Evolutionary conservation across 2,113 vertebrate species (phyloP).

Genomic region (Rhynchomys soricoides): DNA sequence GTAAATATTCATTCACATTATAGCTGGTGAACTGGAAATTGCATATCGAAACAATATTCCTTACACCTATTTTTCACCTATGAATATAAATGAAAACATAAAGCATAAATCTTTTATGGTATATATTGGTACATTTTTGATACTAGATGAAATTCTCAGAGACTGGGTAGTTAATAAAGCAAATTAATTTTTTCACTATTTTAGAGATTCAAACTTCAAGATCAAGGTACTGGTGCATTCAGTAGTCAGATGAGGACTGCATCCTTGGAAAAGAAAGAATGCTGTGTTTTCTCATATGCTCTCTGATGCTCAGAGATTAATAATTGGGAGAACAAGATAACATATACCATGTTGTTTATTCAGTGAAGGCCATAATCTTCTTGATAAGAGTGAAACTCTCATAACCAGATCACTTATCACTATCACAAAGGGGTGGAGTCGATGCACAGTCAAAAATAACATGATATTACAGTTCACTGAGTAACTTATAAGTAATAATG

Average conservation of each 20-base stretch:
- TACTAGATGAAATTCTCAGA: not conserved
- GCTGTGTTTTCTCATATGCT: not conserved
- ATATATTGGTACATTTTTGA: not conserved
- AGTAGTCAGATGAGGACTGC: not conserved
- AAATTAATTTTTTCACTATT: not conserved
- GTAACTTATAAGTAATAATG: not conserved
- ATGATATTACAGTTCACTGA: not conserved
- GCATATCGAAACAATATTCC: not conserved
- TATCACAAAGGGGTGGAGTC: rapidly evolving
- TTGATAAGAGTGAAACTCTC: not conserved
- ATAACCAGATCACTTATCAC: not conserved
- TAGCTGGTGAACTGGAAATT: not conserved
- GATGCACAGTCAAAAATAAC: not conserved
- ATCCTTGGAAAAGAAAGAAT: not conserved
- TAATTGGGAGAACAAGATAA: rapidly evolving
- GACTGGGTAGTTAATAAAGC: not conserved
- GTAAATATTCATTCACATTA: not conserved
- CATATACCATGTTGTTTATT: not conserved
- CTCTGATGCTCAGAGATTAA: not conserved
- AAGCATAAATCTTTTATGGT: not conserved
- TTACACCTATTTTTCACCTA: not conserved
- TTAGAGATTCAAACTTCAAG: not conserved
- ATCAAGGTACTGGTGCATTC: not conserved
- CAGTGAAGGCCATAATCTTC: not conserved
- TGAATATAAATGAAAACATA: not conserved